These are phyloP conservation scores for Eudorcas thomsonii DNA, from an alignment of 2,113 vertebrate genomes.

Conservation along the genomic window DNA sequence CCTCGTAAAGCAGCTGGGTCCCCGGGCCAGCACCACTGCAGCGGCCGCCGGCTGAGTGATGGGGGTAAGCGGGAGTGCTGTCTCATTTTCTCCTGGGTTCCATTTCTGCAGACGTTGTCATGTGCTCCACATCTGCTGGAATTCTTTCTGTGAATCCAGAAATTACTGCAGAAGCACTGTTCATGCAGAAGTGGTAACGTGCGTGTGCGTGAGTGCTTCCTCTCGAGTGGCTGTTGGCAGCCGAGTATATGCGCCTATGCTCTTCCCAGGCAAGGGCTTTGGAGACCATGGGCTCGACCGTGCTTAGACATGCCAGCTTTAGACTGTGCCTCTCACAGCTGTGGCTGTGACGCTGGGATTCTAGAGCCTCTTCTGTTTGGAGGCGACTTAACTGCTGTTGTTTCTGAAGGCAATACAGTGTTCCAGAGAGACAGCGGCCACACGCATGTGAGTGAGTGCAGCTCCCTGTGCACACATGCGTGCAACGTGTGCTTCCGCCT, in stretches of 20 bases:
- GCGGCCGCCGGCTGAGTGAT: background rate
- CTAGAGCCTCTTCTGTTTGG: background rate
- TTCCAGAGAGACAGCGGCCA: background rate
- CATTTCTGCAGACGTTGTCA: background rate
- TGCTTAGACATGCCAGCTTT: background rate
- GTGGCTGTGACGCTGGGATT: constrained; percentile 8
- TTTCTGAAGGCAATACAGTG: background rate
- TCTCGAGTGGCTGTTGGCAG: background rate
- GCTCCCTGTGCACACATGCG: fast-evolving
- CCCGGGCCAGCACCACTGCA: background rate
- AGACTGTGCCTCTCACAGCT: constrained; percentile 44
- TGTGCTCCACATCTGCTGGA: background rate
- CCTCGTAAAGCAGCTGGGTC: background rate
- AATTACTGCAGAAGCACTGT: background rate
- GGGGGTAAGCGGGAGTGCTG: background rate
- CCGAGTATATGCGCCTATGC: background rate
- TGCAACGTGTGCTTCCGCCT: too few relatives aligned
- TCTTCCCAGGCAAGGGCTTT: background rate
- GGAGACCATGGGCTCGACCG: background rate
- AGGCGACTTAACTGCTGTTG: background rate
- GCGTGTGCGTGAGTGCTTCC: background rate
- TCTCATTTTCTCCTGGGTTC: background rate
- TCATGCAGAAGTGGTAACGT: background rate
- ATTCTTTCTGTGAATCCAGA: background rate
- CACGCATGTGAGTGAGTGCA: background rate